Evolutionary conservation across 2,113 vertebrate species (phyloP), one percentile per base, ranked within the genome.

Genomic region (Daubentonia madagascariensis): DNA sequence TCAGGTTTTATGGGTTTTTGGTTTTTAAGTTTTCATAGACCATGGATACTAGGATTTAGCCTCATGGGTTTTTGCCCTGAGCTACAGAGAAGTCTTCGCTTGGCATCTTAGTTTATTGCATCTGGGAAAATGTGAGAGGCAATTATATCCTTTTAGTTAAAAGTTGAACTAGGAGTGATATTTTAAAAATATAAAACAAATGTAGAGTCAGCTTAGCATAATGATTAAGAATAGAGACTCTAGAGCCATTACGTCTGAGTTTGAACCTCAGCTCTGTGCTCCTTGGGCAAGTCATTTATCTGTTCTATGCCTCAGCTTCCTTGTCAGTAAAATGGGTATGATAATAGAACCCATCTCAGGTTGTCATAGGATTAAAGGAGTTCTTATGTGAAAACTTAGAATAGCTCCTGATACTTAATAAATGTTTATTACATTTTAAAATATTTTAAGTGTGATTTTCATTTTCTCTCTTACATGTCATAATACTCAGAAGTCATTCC

Each of bases 161-260:
- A 86, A 73, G 14, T 18, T 68, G 43, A 80, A 96, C n/a, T n/a
- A 63, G 50, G 45, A 76, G 57, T 70, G 35, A 22, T 63, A 43
- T 68, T 97, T 93, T 97, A 50, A 87, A 95, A 88, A 88, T 45
- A 57, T 45, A 65, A 90, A 92, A 28, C 5, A 20, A 79, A 35
- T 94, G 9, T 75, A 50, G 8, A 90, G 72, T 59, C 13, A 73
- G 1, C 7, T 94, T 90, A 52, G 54, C 18, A 45, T 9, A 54
- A 28, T 68, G 22, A 87, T 92, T 80, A 94, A 81, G 35, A 86
- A 30, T 32, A 63, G 52, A 75, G 22, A 45, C 89, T 88, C 40
- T 48, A 65, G 45, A 79, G 18, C 59, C 18, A 63, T 48, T 17
- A 17, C 63, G 23, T 4, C 35, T 92, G 32, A 48, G 9, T 83